phyloP scores from a whole-genome alignment of 2,113 vertebrate genomes.

The Nothobranchius furzeri region DNA sequence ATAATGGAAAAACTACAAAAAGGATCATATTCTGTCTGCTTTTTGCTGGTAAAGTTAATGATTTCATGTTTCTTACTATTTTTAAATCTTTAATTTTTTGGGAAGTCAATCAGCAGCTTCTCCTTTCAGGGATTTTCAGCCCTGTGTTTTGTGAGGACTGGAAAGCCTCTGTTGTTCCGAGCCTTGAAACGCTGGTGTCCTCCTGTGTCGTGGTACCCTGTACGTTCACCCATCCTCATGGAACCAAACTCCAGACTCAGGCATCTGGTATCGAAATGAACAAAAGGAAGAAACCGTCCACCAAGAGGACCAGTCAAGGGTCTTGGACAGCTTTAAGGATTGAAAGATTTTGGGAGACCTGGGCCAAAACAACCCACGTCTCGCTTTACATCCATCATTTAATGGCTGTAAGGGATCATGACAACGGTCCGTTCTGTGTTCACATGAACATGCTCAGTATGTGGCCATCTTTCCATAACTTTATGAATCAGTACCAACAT shows the following conservation, averaged over 20 bases:
- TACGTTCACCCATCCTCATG: conserved; percentile 47
- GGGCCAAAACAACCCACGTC: conserved; percentile 31
- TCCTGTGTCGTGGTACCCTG: conserved; percentile 75
- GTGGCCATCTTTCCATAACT: not conserved
- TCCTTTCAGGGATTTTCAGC: conserved; percentile 28
- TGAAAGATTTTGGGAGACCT: conserved; percentile 52
- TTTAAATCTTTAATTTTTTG: too few relatives aligned
- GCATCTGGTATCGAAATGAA: conserved; percentile 40
- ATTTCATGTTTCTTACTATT: too few relatives aligned
- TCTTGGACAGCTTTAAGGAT: conserved; percentile 29
- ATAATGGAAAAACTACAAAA: too few relatives aligned
- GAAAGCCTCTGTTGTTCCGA: conserved; percentile 18
- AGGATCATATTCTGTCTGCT: too few relatives aligned
- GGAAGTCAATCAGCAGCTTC: too few relatives aligned
- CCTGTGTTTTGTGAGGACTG: conserved; percentile 35
- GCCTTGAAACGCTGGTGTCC: conserved; percentile 16
- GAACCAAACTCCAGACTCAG: conserved; percentile 24
- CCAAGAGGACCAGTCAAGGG: rapidly evolving
- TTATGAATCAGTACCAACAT: not conserved
- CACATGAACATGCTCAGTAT: conserved; percentile 31
- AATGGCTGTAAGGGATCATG: conserved; percentile 25
- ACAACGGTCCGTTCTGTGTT: conserved; percentile 66
- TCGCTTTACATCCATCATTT: conserved; percentile 58
- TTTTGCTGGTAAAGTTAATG: too few relatives aligned
- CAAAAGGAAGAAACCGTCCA: rapidly evolving